Conservation (phyloP, 2,113 vertebrate genomes). For the Otis tarda region DNA sequence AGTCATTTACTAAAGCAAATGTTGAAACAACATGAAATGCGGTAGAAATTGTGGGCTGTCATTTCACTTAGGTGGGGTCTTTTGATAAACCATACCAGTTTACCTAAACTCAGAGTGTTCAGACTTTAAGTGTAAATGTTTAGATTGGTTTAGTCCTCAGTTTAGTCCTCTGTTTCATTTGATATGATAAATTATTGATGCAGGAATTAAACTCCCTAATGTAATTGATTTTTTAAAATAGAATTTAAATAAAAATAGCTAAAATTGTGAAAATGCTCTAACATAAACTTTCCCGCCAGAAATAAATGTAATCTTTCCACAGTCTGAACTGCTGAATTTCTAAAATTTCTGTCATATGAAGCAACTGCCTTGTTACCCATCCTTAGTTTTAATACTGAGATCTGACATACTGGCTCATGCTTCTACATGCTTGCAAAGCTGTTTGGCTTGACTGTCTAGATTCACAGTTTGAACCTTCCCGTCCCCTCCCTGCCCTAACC, state of each 20-base stretch:
- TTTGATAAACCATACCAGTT: neutral
- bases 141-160: neutral
- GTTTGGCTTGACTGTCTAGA: neutral
- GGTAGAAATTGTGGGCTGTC: neutral
- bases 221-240: neutral
- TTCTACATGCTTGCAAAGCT: neutral
- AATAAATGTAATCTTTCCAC: neutral
- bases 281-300: neutral
- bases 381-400: neutral
- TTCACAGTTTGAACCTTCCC: neutral
- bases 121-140: neutral
- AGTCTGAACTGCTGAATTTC: neutral
- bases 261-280: neutral
- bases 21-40: neutral
- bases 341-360: neutral
- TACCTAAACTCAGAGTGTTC: neutral
- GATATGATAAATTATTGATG: neutral
- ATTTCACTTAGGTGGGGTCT: neutral
- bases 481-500: neutral
- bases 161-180: neutral
- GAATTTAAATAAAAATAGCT: neutral
- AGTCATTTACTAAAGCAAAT: neutral
- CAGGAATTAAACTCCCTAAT: neutral
- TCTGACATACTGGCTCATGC: neutral
- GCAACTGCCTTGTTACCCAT: neutral